phyloP scores from a whole-genome alignment of 2,888 invertebrate species.

The Lasioglossum zephyrum region DNA sequence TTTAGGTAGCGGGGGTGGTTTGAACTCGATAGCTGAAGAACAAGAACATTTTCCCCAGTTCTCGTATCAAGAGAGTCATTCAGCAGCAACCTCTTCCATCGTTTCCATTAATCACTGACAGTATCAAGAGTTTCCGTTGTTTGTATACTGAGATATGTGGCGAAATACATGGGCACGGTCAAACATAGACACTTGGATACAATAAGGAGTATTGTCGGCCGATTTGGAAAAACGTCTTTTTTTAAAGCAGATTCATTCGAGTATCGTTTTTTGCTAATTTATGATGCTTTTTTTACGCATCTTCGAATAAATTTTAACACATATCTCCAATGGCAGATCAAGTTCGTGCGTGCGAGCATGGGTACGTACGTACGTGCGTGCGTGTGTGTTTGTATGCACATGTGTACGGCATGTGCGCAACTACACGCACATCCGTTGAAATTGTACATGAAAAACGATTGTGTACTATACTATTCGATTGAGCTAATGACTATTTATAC shows the following conservation, averaged over 20 bases:
- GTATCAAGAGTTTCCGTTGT: constrained; percentile 66
- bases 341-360: constrained; percentile 41
- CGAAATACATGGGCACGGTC: constrained; percentile 69
- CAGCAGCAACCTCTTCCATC: constrained; percentile 82
- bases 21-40: constrained; percentile 88
- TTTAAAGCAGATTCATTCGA: constrained; percentile 59
- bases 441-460: constrained; percentile 65
- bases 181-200: constrained; percentile 53
- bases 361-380: neutral
- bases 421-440: constrained; percentile 59
- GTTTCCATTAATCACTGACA: constrained; percentile 84
- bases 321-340: constrained; percentile 77
- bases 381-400: constrained; percentile 33
- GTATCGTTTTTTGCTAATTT: constrained; percentile 58
- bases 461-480: constrained; percentile 64
- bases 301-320: constrained; percentile 73
- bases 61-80: constrained; percentile 85
- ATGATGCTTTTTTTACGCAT: constrained; percentile 73
- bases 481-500: constrained; percentile 68
- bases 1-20: constrained; percentile 83
- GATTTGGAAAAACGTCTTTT: constrained; percentile 51
- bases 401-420: constrained; percentile 35
- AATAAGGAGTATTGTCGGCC: constrained; percentile 55
- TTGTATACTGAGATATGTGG: constrained; percentile 68
- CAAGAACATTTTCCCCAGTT: constrained; percentile 89